Conservation (phyloP, 2,113 vertebrate species). For the Mola mola region DNA sequence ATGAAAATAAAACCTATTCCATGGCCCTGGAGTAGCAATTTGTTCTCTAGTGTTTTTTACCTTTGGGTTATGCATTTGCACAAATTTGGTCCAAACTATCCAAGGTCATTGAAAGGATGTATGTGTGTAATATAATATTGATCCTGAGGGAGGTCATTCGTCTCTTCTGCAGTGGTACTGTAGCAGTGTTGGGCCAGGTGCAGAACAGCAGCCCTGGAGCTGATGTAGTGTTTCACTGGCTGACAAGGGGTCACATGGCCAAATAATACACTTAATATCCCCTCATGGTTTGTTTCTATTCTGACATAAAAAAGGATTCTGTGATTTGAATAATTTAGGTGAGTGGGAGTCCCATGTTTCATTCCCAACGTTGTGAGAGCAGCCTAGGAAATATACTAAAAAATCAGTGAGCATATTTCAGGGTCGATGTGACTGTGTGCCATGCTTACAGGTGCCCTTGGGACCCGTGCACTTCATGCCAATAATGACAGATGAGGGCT, state of each 20-base stretch:
- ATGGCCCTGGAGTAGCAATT: neutral
- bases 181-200: conserved; percentile 16
- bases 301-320: no score
- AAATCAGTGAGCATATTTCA: conserved; percentile 35
- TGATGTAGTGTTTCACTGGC: neutral
- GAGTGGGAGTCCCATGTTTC: no score
- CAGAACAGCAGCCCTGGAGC: conserved; percentile 11
- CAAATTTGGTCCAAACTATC: conserved; percentile 1
- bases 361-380: no score
- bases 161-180: conserved; percentile 6
- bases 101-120: conserved; percentile 24
- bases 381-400: conserved; percentile 11
- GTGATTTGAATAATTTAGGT: no score
- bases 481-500: conserved; percentile 69
- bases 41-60: conserved; percentile 4
- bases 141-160: conserved; percentile 23
- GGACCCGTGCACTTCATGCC: conserved; percentile 36
- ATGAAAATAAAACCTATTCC: no score
- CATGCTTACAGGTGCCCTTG: conserved; percentile 39
- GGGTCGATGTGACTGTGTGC: conserved; percentile 33
- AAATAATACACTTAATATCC: neutral
- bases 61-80: conserved; percentile 8
- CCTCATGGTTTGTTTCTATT: no score
- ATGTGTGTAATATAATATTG: conserved; percentile 28
- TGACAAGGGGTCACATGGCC: neutral